Evolutionary conservation across 2,797 vertebrate genomes (phyloP).

Genomic region (Meriones psammophilus): DNA sequence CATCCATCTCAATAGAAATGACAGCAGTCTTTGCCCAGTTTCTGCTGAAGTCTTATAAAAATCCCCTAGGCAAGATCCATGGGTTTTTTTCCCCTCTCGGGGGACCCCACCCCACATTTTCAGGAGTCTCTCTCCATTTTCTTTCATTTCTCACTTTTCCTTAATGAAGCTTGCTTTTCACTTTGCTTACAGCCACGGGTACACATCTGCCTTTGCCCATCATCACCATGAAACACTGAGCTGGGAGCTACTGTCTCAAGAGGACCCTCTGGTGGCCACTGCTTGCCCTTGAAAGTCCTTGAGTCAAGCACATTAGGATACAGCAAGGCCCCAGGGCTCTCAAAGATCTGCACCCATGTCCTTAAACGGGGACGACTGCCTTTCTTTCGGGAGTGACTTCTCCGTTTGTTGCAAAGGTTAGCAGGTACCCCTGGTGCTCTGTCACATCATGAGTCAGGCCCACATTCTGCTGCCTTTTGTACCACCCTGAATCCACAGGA

Average conservation of each 20-base stretch:
- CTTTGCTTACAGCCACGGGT: background rate
- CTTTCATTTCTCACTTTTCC: background rate
- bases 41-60: background rate
- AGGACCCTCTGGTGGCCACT: background rate
- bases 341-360: background rate
- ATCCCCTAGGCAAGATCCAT: background rate
- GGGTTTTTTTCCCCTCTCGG: background rate
- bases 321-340: background rate
- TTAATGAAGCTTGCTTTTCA: background rate
- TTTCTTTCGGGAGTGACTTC: background rate
- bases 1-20: background rate
- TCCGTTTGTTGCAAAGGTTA: background rate
- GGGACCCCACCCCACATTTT: background rate
- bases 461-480: background rate
- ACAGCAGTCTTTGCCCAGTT: background rate
- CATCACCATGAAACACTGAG: background rate
- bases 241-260: background rate
- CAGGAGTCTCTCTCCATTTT: background rate
- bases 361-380: background rate
- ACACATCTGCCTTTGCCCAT: background rate
- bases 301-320: background rate
- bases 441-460: background rate
- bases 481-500: background rate
- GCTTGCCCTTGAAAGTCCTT: background rate
- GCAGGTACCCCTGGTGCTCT: background rate